These are phyloP conservation scores for Hydropsyche tenuis DNA, from an alignment of 1,140 invertebrate genomes.

Conservation along the genomic window DNA sequence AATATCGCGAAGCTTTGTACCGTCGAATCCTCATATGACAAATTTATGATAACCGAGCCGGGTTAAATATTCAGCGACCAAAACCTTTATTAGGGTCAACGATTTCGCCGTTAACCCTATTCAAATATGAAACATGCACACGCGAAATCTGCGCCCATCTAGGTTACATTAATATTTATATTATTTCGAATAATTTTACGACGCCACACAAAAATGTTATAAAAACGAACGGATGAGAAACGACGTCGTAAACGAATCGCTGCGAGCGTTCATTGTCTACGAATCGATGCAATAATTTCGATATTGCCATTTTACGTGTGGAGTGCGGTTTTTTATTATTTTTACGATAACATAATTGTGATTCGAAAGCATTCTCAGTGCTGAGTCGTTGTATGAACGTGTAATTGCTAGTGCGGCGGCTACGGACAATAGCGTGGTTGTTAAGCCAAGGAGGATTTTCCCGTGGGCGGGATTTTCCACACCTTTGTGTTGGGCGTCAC, in stretches of 20 bases:
- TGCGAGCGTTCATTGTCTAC: no score
- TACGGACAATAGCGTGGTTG: no score
- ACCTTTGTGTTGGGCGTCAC: conserved; percentile 7
- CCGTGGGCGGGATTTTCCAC: conserved; percentile 10
- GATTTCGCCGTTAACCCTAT: conserved; percentile 24
- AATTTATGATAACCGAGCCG: conserved; percentile 19
- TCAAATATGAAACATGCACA: conserved; percentile 24
- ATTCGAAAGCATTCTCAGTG: no score
- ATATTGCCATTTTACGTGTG: no score
- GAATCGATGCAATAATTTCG: no score
- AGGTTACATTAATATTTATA: conserved; percentile 10
- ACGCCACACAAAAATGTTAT: no score
- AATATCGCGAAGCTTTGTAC: not conserved
- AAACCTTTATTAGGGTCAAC: conserved; percentile 28
- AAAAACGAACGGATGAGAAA: no score
- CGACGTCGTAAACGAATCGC: no score
- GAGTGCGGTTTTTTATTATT: no score
- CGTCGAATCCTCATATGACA: conserved; percentile 11
- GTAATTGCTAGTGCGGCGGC: no score
- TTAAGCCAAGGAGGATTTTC: conserved; percentile 4
- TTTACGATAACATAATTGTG: no score
- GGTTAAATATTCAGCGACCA: conserved; percentile 23
- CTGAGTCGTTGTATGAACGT: no score
- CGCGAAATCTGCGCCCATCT: not conserved
- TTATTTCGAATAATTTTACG: not conserved